Percentiles rank a stretch among this genome's conserved stretches.
Conservation (phyloP, 2,113 vertebrate genomes). For the Plotosus lineatus region DNA sequence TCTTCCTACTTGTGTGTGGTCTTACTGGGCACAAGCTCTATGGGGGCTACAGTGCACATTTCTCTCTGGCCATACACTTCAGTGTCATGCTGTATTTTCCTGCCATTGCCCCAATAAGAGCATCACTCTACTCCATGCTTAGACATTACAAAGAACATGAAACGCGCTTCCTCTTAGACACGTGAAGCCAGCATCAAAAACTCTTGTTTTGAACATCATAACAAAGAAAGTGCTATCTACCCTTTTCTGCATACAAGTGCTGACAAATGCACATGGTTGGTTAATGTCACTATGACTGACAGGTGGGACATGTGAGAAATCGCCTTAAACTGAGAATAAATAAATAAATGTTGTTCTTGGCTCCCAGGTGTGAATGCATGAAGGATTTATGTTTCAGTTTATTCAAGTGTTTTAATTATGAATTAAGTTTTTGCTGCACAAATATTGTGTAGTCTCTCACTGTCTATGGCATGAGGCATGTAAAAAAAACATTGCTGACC, state of each 20-base stretch:
- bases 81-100: no score
- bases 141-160: no score
- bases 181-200: no score
- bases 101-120: no score
- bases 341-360: background rate
- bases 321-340: background rate
- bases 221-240: background rate
- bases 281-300: background rate
- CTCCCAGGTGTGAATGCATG: background rate
- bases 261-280: background rate
- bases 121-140: no score
- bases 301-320: background rate
- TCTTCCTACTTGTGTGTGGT: no score
- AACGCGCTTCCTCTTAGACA: no score
- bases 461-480: no score
- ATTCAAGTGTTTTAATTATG: background rate
- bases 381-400: background rate
- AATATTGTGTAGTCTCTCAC: background rate
- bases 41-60: no score
- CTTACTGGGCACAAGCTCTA: no score
- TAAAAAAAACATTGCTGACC: no score
- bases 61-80: no score
- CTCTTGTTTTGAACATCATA: background rate
- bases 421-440: background rate
- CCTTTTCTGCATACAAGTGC: background rate